A percentile compares a stretch with the other conserved stretches of the same genome.
phyloP scores from a whole-genome alignment of 2,113 vertebrate genomes.

The Sapajus apella region DNA sequence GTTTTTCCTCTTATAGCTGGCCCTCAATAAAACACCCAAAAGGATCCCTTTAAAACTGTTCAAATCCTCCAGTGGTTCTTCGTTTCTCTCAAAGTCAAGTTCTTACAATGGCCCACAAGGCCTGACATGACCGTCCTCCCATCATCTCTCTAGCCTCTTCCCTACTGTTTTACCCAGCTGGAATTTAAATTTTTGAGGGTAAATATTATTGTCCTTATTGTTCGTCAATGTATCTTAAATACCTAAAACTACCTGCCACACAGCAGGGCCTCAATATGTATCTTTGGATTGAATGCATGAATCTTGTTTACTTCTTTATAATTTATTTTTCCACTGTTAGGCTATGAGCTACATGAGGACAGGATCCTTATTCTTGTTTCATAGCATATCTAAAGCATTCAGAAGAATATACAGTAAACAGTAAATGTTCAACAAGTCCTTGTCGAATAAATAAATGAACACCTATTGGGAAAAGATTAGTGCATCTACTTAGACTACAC shows the following conservation, averaged over 20 bases:
- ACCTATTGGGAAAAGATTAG: not conserved
- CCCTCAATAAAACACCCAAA: not conserved
- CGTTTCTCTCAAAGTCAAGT: not conserved
- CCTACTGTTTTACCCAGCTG: not conserved
- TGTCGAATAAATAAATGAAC: not conserved
- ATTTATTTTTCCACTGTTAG: not conserved
- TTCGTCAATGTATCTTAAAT: not conserved
- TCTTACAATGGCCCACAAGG: not conserved
- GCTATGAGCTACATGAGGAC: not conserved
- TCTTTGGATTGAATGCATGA: not conserved
- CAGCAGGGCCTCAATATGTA: not conserved
- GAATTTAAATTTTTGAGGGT: not conserved
- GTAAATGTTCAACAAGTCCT: slow-evolving; percentile 18
- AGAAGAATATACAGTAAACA: not conserved
- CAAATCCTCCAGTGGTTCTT: not conserved
- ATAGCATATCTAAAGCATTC: not conserved
- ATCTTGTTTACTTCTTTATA: not conserved
- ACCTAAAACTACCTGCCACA: not conserved
- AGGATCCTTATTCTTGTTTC: not conserved
- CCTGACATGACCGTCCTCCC: not conserved
- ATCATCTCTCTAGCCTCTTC: not conserved
- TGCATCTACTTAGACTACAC: not conserved
- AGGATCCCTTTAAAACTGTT: not conserved
- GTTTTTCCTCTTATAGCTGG: not conserved
- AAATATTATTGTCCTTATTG: not conserved